Base-by-base conservation (phyloP, 2,888 invertebrate genomes). In the Zonitis immaculata region DNA sequence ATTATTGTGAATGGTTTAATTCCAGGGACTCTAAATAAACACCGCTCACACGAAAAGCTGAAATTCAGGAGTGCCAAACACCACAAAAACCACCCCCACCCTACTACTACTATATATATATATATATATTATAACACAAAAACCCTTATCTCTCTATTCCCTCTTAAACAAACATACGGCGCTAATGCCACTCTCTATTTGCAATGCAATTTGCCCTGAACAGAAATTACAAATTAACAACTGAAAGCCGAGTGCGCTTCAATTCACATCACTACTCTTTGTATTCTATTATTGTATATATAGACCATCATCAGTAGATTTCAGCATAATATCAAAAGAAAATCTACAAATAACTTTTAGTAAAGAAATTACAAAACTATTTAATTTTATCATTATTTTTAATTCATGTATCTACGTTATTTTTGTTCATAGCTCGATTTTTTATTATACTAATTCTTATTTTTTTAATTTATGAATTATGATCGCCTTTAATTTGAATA, bases 1-100 rank as follows among this genome's bases (percentile, higher is more conserved):
- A n/a, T n/a, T n/a, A n/a, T n/a, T n/a, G n/a, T n/a, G 72, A 70
- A 69, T 70, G 71, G 70, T 71, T n/a, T 73, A 73, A 73, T 73
- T 73, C 72, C 69, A 63, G 67, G 70, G 70, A 70, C 70, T 68
- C 72, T 73, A 65, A 72, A 73, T 73, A 73, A 73, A 73, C 71
- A 73, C 64, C 58, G 66, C 57, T 61, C 59, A 56, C 54, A 59
- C 57, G 56, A 5, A 58, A 61, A 60, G 64, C 55, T 47, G 59
- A 52, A 51, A 58, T 58, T 56, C 52, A 54, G 53, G 52, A 57
- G 59, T 53, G 48, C 54, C 51, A 42, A 47, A 47, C 22, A 16
- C 47, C 25, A 28, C 26, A 9, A 44, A 46, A 47, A 39, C 46
- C 47, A 43, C 61, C 62, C 59, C 62, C 64, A 54, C 55, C 56